Evolutionary conservation across 2,113 vertebrate genomes (phyloP).

Genomic region (Perognathus longimembris): DNA sequence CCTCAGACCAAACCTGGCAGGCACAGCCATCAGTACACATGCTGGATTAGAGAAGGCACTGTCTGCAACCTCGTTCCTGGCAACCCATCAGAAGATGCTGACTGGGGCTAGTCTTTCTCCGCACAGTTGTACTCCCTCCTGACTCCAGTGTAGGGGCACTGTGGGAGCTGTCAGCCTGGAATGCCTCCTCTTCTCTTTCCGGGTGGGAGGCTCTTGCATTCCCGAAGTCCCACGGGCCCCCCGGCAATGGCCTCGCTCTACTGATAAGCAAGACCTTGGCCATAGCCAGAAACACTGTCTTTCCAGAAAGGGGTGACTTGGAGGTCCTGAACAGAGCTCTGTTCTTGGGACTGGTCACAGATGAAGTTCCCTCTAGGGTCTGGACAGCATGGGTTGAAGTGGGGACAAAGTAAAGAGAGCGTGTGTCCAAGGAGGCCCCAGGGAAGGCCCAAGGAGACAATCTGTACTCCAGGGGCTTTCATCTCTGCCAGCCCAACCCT

Average conservation of each 20-base stretch:
- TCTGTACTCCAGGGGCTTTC: neutral
- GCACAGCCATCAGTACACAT: neutral
- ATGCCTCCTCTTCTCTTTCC: neutral
- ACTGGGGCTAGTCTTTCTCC: slow-evolving; percentile 10
- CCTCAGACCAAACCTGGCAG: neutral
- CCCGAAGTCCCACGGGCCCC: slow-evolving; percentile 52
- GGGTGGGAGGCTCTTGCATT: slow-evolving; percentile 47
- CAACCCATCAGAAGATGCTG: neutral
- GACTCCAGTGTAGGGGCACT: neutral
- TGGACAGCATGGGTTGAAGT: slow-evolving; percentile 39
- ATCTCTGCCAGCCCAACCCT: neutral
- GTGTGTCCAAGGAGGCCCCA: neutral
- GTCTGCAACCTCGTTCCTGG: neutral
- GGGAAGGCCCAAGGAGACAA: neutral
- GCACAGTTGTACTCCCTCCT: neutral
- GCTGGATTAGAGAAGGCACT: neutral
- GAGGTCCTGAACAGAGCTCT: slow-evolving; percentile 48
- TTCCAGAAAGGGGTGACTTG: slow-evolving; percentile 61
- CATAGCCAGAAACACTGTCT: slow-evolving; percentile 42
- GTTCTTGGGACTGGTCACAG: slow-evolving; percentile 37
- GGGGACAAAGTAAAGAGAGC: neutral
- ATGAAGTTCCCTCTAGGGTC: slow-evolving; percentile 50
- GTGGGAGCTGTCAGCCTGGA: neutral
- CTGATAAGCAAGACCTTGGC: slow-evolving; percentile 62
- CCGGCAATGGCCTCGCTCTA: neutral